A percentile compares a stretch with the other conserved stretches of the same genome.
These are phyloP conservation scores for Heterotilapia buettikoferi DNA, from an alignment of 2,113 vertebrate species.

Conservation along the genomic window DNA sequence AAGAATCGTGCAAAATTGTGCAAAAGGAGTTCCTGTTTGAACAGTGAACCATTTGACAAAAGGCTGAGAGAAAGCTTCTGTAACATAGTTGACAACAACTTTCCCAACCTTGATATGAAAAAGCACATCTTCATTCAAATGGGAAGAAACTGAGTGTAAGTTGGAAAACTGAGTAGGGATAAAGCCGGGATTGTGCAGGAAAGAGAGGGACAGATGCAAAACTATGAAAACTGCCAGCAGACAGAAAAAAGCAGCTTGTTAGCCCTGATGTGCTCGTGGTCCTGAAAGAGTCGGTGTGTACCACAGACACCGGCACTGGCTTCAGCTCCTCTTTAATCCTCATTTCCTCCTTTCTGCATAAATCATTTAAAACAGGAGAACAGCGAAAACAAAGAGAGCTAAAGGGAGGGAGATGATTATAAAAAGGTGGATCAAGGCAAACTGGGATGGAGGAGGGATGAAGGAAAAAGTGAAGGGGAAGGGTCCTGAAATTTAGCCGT, in stretches of 20 bases:
- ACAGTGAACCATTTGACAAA: neutral
- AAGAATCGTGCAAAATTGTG: neutral
- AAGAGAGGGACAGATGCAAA: slow-evolving; percentile 25
- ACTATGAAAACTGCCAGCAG: slow-evolving; percentile 25
- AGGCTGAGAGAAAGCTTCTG: neutral
- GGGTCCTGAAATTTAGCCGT: slow-evolving; percentile 13
- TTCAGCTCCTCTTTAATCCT: slow-evolving; percentile 59
- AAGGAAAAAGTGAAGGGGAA: neutral
- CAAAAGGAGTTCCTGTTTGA: neutral
- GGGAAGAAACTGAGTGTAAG: neutral
- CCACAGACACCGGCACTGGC: slow-evolving; percentile 46
- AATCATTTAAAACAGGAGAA: slow-evolving; percentile 59
- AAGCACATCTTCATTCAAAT: neutral
- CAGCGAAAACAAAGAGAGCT: slow-evolving; percentile 36
- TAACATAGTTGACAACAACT: neutral
- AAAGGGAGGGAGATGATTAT: slow-evolving; percentile 10
- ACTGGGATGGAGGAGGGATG: neutral
- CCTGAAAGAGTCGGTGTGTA: slow-evolving; percentile 32
- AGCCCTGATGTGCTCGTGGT: slow-evolving; percentile 45
- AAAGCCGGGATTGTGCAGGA: neutral
- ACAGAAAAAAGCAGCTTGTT: slow-evolving; percentile 32
- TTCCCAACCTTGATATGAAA: neutral
- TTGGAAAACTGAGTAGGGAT: neutral
- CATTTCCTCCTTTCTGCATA: slow-evolving; percentile 59
- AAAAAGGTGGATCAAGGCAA: slow-evolving; percentile 54